Evolutionary conservation across 1,140 invertebrate species (phyloP), one percentile per base, ranked within the genome.

Genomic region (Pogonomyrmex californicus): DNA sequence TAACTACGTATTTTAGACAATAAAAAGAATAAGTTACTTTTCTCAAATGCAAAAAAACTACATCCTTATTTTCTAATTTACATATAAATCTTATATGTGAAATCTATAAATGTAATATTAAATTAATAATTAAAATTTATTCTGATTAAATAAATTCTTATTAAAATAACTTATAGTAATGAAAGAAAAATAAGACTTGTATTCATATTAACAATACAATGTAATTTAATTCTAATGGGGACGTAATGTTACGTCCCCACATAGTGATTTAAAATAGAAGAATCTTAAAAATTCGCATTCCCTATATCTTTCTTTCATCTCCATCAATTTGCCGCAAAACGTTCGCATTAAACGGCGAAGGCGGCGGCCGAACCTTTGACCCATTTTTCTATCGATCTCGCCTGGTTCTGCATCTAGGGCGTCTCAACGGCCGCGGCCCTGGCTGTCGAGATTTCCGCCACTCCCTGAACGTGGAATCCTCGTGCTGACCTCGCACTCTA

Each of bases 341-440:
- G 62, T 30, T 63, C 44, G 54, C 56, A 78, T 54, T 89, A 54
- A 56, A 47, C 41, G 41, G 23, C 60, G 23, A 85, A 68, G 63
- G 54, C 78, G 56, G 49, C 85, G 66, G 76, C 78, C 89, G 90
- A 91, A 93, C 87, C 92, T 94, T 91, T 94, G 94, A 95, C 94
- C 94, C 89, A 95, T 94, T 94, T 95, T 95, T 93, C 91, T 93
- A 95, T 95, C 92, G 94, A 95, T 94, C 92, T 81, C 63, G 76
- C 73, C 76, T 77, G 30, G 47, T 75, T 88, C 83, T 86, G 89
- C 85, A 91, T 90, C 90, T 91, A 90, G 92, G 91, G 79, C 92
- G 87, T 88, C 77, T 78, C 86, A 23, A 82, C 68, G 47, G 70
- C 63, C 71, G 23, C 38, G 79, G 79, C 41, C 79, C 81, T 65